A percentile compares a stretch with the other conserved stretches of the same genome.
Evolutionary conservation across 2,888 invertebrate genomes (phyloP).

Genomic region (Drosophila paranaensis): DNA sequence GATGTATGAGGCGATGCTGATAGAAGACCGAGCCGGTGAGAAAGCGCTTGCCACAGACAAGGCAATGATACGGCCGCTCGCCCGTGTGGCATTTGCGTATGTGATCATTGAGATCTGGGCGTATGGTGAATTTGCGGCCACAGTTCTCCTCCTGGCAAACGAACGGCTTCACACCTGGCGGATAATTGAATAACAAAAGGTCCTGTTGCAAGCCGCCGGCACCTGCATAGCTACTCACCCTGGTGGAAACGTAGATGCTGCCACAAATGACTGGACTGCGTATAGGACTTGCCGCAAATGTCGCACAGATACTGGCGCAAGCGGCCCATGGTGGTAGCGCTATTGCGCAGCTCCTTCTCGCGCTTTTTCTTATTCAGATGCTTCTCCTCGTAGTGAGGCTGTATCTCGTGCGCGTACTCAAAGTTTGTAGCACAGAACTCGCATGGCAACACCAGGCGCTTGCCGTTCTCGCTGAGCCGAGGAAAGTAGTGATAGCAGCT

Average conservation of each 20-base stretch:
- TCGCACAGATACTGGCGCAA: constrained; percentile 86
- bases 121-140: constrained; percentile 87
- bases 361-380: constrained; percentile 86
- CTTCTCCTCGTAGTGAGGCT: constrained; percentile 86
- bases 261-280: constrained; percentile 88
- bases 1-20: constrained; percentile 88
- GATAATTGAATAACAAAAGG: background rate
- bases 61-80: constrained; percentile 88
- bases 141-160: constrained; percentile 87
- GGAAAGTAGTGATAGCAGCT: constrained; percentile 83
- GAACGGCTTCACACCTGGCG: constrained; percentile 87
- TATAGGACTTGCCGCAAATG: constrained; percentile 87
- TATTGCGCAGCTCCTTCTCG: constrained; percentile 79
- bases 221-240: constrained; percentile 81
- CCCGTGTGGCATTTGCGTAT: constrained; percentile 88
- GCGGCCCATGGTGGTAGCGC: constrained; percentile 54
- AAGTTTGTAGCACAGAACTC: constrained; percentile 83
- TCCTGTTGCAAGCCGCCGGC: background rate
- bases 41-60: constrained; percentile 87
- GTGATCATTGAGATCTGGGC: constrained; percentile 88
- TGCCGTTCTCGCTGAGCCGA: constrained; percentile 66
- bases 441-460: constrained; percentile 77
- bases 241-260: constrained; percentile 88
- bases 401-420: constrained; percentile 78
- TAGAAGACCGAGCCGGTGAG: constrained; percentile 88